Conservation (phyloP, 2,113 vertebrate species). For the Notarius lentiginosus region DNA sequence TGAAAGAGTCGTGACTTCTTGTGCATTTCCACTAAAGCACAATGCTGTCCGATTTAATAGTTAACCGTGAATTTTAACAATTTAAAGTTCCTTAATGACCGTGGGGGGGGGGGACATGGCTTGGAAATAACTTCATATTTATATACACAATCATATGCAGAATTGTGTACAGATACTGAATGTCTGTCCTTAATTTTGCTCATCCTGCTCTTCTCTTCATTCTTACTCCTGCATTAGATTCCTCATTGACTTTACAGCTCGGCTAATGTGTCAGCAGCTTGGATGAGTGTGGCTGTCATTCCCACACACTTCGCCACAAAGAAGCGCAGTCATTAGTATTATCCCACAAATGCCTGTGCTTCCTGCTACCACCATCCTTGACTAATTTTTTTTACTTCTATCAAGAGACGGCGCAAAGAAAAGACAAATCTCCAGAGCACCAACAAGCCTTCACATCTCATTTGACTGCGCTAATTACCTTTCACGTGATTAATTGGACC, state of each 20-base stretch:
- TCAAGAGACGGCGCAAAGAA: constrained; percentile 45
- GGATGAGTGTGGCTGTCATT: constrained; percentile 67
- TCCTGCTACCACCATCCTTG: constrained; percentile 67
- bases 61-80: not conserved
- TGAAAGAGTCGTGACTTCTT: constrained; percentile 21
- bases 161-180: not conserved
- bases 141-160: not conserved
- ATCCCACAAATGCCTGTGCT: constrained; percentile 63
- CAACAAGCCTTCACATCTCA: constrained; percentile 72
- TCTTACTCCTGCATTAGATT: not conserved
- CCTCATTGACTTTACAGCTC: not conserved
- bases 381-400: constrained; percentile 77
- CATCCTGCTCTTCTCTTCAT: constrained; percentile 5
- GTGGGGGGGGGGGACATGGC: too few relatives aligned
- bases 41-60: constrained; percentile 5
- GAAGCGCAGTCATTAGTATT: constrained; percentile 68
- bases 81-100: not conserved
- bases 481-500: constrained; percentile 79
- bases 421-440: constrained; percentile 66
- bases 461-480: constrained; percentile 78
- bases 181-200: too few relatives aligned
- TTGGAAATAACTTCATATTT: not conserved
- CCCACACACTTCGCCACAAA: constrained; percentile 61
- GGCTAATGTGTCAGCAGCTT: constrained; percentile 29
- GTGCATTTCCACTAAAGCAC: constrained; percentile 30